Conservation (phyloP, 1,140 invertebrate species). For the Drosophila takahashii region DNA sequence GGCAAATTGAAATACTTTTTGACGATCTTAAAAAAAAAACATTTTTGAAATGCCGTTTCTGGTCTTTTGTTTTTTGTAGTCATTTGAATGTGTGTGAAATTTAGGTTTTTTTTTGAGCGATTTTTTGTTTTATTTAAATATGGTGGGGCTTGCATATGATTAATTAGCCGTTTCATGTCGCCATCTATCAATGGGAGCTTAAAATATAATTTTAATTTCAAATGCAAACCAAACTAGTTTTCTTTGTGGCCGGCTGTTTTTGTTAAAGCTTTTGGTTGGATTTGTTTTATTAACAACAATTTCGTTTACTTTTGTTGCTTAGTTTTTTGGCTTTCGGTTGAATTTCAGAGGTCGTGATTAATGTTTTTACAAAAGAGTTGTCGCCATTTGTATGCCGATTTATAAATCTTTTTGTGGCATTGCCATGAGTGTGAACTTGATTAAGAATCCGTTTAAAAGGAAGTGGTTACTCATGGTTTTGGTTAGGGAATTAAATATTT, state of each 20-base stretch:
- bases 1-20: slow-evolving; percentile 13
- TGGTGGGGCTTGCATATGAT: slow-evolving; percentile 70
- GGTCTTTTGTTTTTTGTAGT: slow-evolving; percentile 33
- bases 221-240: slow-evolving; percentile 70
- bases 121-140: slow-evolving; percentile 44
- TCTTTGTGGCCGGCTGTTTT: slow-evolving; percentile 41
- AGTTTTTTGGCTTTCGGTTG: slow-evolving; percentile 30
- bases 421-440: slow-evolving; percentile 65
- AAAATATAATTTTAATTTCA: slow-evolving; percentile 67
- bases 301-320: slow-evolving; percentile 50
- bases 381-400: slow-evolving; percentile 62
- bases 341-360: slow-evolving; percentile 55
- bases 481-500: slow-evolving; percentile 2
- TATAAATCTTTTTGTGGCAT: slow-evolving; percentile 61
- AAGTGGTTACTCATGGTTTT: slow-evolving; percentile 29
- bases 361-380: slow-evolving; percentile 76
- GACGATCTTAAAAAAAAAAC: slow-evolving; percentile 20
- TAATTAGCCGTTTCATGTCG: slow-evolving; percentile 72
- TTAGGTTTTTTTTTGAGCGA: slow-evolving; percentile 23
- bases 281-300: slow-evolving; percentile 56
- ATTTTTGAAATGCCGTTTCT: slow-evolving; percentile 50
- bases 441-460: slow-evolving; percentile 39
- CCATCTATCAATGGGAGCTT: slow-evolving; percentile 69
- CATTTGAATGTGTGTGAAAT: slow-evolving; percentile 39
- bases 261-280: slow-evolving; percentile 24